Evolutionary conservation across 1,140 invertebrate genomes (phyloP), one percentile per base, ranked within the genome.

Genomic region (Drosophila lacertosa): DNA sequence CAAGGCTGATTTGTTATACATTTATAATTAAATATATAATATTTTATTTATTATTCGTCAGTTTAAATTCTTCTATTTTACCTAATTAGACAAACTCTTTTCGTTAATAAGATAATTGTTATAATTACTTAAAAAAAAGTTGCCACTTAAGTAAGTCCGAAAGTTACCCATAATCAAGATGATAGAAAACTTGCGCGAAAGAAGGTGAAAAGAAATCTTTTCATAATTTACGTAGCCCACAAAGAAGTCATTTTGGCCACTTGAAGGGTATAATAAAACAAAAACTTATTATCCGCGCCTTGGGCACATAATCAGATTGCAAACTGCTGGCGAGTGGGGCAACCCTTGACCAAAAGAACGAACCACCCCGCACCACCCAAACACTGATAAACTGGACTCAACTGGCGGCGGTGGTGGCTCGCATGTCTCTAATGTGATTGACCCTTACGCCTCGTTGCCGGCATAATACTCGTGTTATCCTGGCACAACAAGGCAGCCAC

Each of bases 361-460:
- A 45, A 33, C 24, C 51, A 59, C 54, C 59, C 18, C 11, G 15
- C 20, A 51, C 24, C 24, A n/a, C n/a, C n/a, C n/a, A n/a, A n/a
- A n/a, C n/a, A n/a, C 9, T 20, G 10, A 29, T 22, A 10, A 58
- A 62, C 47, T 42, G 35, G 35, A 47, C 44, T 40, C 20, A 7
- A 60, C 39, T 60, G 22, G 48, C 15, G 32, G 42, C 47, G 45
- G 58, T 53, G 39, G 55, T 59, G 75, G 62, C 45, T 88, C 77
- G 77, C 81, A 88, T 78, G 77, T 69, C 82, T 75, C 82, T 88
- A 82, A 88, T 88, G 82, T 88, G 82, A 88, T 88, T 88, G 82
- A 88, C 82, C 82, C 82, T 88, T 89, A 88, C 77, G 82, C 83
- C 74, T 78, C 78, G 82, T 82, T 88, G 77, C 73, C 65, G 77